Conservation (phyloP, 2,113 vertebrate species). For the Phocoena sinus region DNA sequence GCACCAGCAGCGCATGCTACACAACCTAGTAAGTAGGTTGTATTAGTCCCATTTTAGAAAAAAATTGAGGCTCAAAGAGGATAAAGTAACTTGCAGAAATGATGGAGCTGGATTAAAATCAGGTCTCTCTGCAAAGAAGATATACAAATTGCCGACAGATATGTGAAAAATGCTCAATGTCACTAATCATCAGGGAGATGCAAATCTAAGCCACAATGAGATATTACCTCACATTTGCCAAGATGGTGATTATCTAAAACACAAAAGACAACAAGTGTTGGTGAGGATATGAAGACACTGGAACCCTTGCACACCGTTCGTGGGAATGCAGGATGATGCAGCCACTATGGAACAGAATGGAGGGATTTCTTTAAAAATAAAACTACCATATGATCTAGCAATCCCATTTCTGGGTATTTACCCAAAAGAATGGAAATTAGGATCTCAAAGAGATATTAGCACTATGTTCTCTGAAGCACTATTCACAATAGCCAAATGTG, state of each 20-base stretch:
- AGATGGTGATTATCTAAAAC: not conserved
- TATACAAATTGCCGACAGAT: not conserved
- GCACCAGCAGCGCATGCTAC: fast-evolving
- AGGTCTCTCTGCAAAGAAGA: not conserved
- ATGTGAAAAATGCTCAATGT: not conserved
- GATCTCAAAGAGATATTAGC: not conserved
- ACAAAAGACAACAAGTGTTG: not conserved
- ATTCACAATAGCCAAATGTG: not conserved
- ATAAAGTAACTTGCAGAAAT: not conserved
- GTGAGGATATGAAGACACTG: not conserved
- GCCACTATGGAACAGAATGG: not conserved
- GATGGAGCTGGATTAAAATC: not conserved
- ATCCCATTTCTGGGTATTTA: not conserved
- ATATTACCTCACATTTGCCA: not conserved
- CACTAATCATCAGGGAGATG: not conserved
- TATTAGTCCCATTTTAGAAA: not conserved
- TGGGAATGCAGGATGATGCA: not conserved
- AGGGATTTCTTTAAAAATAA: not conserved
- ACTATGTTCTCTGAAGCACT: not conserved
- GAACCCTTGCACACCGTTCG: not conserved
- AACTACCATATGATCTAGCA: not conserved
- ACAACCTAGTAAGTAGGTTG: not conserved
- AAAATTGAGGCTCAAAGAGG: not conserved
- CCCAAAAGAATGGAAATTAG: not conserved
- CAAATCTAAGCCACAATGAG: not conserved